These are phyloP conservation scores for Idaea straminata DNA, from an alignment of 2,888 invertebrate genomes.

Conservation along the genomic window DNA sequence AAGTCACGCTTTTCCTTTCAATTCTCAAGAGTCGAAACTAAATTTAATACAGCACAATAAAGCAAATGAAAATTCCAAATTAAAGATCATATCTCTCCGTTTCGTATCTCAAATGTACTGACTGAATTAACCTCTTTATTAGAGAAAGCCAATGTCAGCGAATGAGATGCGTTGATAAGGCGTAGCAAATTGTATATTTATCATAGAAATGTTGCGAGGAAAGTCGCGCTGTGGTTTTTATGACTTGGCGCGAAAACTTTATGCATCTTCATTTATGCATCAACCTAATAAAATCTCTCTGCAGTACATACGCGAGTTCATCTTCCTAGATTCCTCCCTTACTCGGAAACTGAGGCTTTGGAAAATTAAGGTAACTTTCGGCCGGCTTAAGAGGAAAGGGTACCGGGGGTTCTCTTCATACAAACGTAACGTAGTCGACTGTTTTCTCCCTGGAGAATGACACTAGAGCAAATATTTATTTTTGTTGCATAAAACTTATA, in stretches of 20 bases:
- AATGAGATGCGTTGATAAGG: background rate
- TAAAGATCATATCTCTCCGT: background rate
- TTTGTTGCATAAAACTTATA: too few relatives aligned
- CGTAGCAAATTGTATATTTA: constrained; percentile 1
- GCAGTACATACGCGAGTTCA: background rate
- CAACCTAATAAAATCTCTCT: background rate
- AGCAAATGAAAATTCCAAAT: background rate
- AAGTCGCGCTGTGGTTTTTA: background rate
- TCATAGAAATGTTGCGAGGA: background rate
- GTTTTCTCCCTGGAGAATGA: too few relatives aligned
- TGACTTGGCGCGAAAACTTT: constrained; percentile 1
- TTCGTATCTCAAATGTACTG: background rate
- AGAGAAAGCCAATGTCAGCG: constrained; percentile 1
- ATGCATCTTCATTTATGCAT: background rate
- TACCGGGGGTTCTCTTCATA: too few relatives aligned
- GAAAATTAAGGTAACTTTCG: too few relatives aligned
- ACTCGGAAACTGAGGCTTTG: too few relatives aligned
- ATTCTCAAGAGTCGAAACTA: background rate
- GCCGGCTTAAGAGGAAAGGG: too few relatives aligned
- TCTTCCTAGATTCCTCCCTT: too few relatives aligned
- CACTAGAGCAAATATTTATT: too few relatives aligned
- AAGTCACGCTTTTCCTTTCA: background rate
- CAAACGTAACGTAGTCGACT: too few relatives aligned
- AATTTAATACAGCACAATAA: background rate
- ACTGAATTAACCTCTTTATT: constrained; percentile 1